Base-by-base conservation (phyloP, 2,888 invertebrate species). In the Monopis laevigella region DNA sequence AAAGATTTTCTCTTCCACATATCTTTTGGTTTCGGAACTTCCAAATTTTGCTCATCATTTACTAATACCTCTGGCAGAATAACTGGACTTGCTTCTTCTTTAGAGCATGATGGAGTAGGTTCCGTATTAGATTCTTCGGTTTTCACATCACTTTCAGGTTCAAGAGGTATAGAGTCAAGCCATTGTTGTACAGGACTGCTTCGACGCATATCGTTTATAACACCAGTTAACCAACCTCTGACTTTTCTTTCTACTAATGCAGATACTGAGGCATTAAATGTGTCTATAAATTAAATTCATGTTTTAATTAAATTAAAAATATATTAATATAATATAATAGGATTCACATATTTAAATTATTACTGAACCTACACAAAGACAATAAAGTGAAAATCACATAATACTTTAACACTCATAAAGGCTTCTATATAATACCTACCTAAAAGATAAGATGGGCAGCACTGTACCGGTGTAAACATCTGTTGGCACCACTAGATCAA, bases 141-240 rank as follows among this genome's bases (percentile, higher is more conserved):
- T 1, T 40, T 3, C 8, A 14, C 28, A 6, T 56, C 52, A 5
- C 12, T 13, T 4, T 41, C 41, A 28, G 49, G 18, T 17, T 57
- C 54, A 45, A 62, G 64, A 19, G 88, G 88, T 48, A 89, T 65
- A 5, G 88, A 87, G 56, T 90, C 88, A 47, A 90, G 82, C 90
- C 90, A 90, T 72, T 88, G 87, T 58, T 90, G 89, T 40, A 90
- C 87, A 38, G 87, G 85, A 48, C 87, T 86, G 58, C 86, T 87
- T 43, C 86, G 84, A 52, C 84, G 66, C 86, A 85, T 86, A 53
- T 85, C 84, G 62, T 75, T 73, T 47, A 82, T 66, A 2, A 82
- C 75, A 30, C 78, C 77, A 51, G 69, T 71, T 13, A 82, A 58
- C 82, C 81, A 82, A 50, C 74, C 70, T 48, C 78, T 61, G 21